Conservation (phyloP, 1,140 invertebrate genomes). For the Trichoplusia ni region DNA sequence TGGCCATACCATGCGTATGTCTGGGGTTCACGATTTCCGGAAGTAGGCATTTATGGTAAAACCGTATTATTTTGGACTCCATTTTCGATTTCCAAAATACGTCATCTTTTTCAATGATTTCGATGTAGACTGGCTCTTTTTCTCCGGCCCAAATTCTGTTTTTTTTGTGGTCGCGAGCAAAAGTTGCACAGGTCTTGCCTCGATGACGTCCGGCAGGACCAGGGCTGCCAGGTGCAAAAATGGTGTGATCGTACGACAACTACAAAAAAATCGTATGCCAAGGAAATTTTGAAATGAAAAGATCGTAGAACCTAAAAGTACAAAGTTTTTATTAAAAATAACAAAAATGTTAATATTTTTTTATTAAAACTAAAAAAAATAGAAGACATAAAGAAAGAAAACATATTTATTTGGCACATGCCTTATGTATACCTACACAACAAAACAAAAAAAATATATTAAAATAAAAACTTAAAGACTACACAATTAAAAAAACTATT, state of each 20-base stretch:
- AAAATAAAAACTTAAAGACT: neutral
- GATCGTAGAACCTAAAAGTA: neutral
- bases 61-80: conserved; percentile 14
- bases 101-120: conserved; percentile 31
- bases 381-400: neutral
- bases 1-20: conserved; percentile 2
- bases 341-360: neutral
- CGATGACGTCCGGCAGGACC: conserved; percentile 2
- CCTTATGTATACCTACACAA: neutral
- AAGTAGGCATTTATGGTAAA: conserved; percentile 27
- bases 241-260: neutral
- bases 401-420: neutral
- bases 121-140: conserved; percentile 20
- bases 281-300: conserved; percentile 11
- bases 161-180: neutral
- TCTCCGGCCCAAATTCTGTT: conserved; percentile 34
- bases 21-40: conserved; percentile 8
- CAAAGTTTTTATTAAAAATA: conserved; percentile 10
- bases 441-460: neutral
- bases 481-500: neutral
- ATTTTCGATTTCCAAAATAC: conserved; percentile 20
- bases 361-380: neutral
- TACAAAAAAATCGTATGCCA: conserved; percentile 6
- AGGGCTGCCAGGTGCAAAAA: conserved; percentile 8
- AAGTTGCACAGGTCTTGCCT: conserved; percentile 1